Conservation (phyloP, 2,113 vertebrate species). For the Indicator maculatus region DNA sequence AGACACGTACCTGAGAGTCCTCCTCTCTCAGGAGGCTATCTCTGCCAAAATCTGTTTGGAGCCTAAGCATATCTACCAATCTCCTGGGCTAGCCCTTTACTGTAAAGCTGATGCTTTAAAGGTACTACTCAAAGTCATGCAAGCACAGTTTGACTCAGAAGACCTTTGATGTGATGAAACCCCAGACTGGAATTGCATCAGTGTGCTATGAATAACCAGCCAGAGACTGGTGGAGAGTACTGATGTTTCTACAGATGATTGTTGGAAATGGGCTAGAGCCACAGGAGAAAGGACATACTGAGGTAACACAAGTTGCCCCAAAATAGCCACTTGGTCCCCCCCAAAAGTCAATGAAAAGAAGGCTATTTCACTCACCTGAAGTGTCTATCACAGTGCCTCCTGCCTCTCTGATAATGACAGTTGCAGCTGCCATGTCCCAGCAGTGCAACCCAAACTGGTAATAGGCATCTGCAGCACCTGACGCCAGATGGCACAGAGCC, state of each 20-base stretch:
- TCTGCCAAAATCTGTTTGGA: neutral
- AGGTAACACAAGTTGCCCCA: neutral
- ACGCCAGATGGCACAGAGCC: conserved; percentile 83
- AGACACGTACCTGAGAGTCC: neutral
- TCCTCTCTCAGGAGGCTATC: neutral
- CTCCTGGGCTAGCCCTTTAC: neutral
- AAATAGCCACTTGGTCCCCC: neutral
- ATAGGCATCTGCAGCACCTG: conserved; percentile 84
- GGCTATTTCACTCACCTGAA: conserved; percentile 76
- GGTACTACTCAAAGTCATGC: neutral
- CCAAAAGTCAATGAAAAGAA: neutral
- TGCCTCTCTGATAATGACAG: conserved; percentile 86
- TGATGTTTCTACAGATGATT: neutral
- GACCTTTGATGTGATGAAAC: neutral
- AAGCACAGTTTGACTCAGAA: neutral
- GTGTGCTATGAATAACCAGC: neutral
- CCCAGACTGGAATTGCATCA: conserved; percentile 2
- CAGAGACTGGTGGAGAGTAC: neutral
- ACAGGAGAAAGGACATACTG: neutral
- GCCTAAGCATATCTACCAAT: neutral
- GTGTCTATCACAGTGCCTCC: conserved; percentile 88
- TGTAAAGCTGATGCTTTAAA: neutral
- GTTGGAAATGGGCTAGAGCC: neutral
- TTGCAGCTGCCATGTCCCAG: conserved; percentile 88
- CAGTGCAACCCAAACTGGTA: conserved; percentile 91